A percentile compares a stretch with the other conserved stretches of the same genome.
phyloP scores from a whole-genome alignment of 2,888 invertebrate species.

The Drosophila incognita region DNA sequence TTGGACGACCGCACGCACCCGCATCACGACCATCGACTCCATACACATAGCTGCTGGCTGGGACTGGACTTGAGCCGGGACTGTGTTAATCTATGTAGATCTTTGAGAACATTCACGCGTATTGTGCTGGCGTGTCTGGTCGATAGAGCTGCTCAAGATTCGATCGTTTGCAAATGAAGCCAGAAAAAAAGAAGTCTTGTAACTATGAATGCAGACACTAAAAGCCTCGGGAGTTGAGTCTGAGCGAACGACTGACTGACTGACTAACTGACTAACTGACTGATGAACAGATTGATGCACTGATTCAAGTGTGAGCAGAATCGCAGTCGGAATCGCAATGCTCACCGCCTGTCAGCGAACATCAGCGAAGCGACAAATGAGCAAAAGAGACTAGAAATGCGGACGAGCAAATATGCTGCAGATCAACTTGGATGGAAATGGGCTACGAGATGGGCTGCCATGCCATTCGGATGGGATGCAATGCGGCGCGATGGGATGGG shows the following conservation, averaged over 20 bases:
- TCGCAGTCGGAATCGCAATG: slow-evolving; percentile 43
- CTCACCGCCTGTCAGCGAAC: slow-evolving; percentile 56
- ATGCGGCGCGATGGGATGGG: slow-evolving; percentile 5
- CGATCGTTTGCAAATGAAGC: slow-evolving; percentile 51
- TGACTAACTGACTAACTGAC: slow-evolving; percentile 27
- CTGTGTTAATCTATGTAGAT: slow-evolving; percentile 36
- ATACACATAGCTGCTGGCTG: slow-evolving; percentile 8
- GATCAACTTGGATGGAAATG: slow-evolving; percentile 50
- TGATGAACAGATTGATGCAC: slow-evolving; percentile 61
- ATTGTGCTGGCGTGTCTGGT: slow-evolving; percentile 28
- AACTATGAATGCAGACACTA: slow-evolving; percentile 45
- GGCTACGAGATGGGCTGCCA: slow-evolving; percentile 30
- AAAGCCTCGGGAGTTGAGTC: slow-evolving; percentile 31
- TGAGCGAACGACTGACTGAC: slow-evolving; percentile 8
- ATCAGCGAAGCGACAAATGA: slow-evolving; percentile 76
- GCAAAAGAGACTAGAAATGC: slow-evolving; percentile 62
- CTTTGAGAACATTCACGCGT: slow-evolving; percentile 37
- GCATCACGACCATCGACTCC: slow-evolving; percentile 25
- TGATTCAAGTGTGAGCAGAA: slow-evolving; percentile 63
- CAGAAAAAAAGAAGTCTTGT: slow-evolving; percentile 45
- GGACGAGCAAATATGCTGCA: slow-evolving; percentile 62
- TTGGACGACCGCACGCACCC: slow-evolving; percentile 33
- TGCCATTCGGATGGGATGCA: slow-evolving; percentile 4
- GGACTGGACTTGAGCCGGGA: slow-evolving; percentile 11
- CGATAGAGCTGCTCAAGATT: slow-evolving; percentile 43